Base-by-base conservation (phyloP, 1,140 invertebrate genomes). In the Xylocopa sonorina region DNA sequence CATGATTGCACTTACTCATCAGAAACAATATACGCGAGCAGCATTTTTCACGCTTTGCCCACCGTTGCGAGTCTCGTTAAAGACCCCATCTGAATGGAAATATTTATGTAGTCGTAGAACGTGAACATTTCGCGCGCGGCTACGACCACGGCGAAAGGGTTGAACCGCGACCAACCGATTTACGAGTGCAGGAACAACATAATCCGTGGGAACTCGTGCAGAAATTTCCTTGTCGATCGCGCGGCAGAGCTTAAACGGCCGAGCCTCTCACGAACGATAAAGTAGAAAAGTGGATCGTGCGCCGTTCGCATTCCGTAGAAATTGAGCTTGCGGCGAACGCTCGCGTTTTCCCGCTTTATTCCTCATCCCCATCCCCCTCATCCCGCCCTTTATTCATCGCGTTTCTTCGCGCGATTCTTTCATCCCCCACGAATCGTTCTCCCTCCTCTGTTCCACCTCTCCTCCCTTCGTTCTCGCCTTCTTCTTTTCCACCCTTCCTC, bases 241-340 rank as follows among this genome's bases (percentile, higher is more conserved):
- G 62, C 24, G 58, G 72, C 72, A 71, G 66, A 62, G 60, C 66
- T 83, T 82, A 83, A 83, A 83, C 81, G 81, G 53, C 43, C 64
- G 79, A 60, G 81, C 73, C 41, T 48, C 62, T 64, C 43, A 60
- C 66, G 66, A 78, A 82, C 79, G 64, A 81, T 82, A 82, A 82
- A 82, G 81, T 78, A 83, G 80, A 78, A 82, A 83, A 78, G 81
- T 83, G 68, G 75, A 83, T 83, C 80, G 81, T 60, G 80, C 74
- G 63, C 67, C 62, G 80, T 60, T 83, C 74, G 80, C 82, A 82
- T 83, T 83, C 80, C 82, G 68, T 78, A 72, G 80, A 73, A 83
- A 83, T 83, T 78, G 82, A 83, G 82, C 68, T 83, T 78, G 80
- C 68, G 74, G 62, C 50, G 68, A 73, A 82, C 67, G 62, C 38